Evolutionary conservation across 2,888 invertebrate species (phyloP), one percentile per base, ranked within the genome.

Genomic region (Acleris cristana): DNA sequence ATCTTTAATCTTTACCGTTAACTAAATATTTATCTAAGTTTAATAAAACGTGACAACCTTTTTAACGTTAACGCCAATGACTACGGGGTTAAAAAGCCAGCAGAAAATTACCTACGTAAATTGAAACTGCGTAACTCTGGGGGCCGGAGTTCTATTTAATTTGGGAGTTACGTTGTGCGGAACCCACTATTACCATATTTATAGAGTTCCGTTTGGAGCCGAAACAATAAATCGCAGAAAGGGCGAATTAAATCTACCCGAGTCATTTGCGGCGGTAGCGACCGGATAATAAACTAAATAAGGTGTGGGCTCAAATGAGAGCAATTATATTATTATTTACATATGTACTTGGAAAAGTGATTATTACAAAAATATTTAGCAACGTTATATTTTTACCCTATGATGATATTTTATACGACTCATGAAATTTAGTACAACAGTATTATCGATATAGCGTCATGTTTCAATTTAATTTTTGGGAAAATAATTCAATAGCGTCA

Each of bases 151-250:
- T 69, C 54, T 64, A 57, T 65, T 70, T 62, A 58, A 48, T 61
- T 51, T 60, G 23, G 56, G 63, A 70, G 69, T 70, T 67, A 66
- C 55, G 62, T 65, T 65, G 40, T 55, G 51, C 60, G 60, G 55
- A 49, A 62, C 52, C 70, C 58, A 67, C 60, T 65, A 65, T 65
- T 65, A 60, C 60, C 65, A 65, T 65, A 65, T 65, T 65, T 65
- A 65, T 61, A 61, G 65, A 66, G 66, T 69, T 67, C 64, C 70
- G 62, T 60, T 59, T 49, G 48, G 62, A 69, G 59, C 70, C 65
- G 70, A 64, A 65, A 70, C 73, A 65, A 71, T 73, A 73, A 73
- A 73, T 73, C 66, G 63, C 59, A 60, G 68, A 70, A 69, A 70
- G 72, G 71, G 69, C 66, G 69, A 68, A 73, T 73, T 72, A 71